Percentiles rank a stretch among this genome's conserved stretches.
Evolutionary conservation across 2,888 invertebrate species (phyloP).

Genomic region (Diplazon laetatorius): DNA sequence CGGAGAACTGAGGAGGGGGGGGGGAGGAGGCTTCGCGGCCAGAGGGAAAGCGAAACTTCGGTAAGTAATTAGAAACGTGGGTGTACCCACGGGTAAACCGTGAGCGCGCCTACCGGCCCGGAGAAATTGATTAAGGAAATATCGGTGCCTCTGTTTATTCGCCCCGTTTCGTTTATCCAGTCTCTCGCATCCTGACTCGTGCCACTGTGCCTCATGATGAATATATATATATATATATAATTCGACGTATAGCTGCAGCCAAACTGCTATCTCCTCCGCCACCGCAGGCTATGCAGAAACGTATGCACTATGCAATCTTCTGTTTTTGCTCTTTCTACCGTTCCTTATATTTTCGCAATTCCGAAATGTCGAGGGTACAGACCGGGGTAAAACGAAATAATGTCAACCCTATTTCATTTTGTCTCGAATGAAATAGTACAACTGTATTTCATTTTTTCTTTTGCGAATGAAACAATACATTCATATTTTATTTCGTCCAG

Average conservation of each 20-base stretch:
- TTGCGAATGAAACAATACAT: too few relatives aligned
- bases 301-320: slow-evolving; percentile 5
- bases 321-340: slow-evolving; percentile 11
- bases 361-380: background rate
- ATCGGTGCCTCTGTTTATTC: slow-evolving; percentile 57
- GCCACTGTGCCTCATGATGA: slow-evolving; percentile 1
- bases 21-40: slow-evolving; percentile 17
- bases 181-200: slow-evolving; percentile 25
- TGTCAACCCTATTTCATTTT: too few relatives aligned
- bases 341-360: slow-evolving; percentile 1
- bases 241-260: slow-evolving; percentile 18
- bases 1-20: background rate
- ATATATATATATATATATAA: slow-evolving; percentile 14
- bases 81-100: slow-evolving; percentile 48
- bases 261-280: background rate
- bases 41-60: slow-evolving; percentile 53
- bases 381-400: too few relatives aligned
- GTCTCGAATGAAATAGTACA: too few relatives aligned
- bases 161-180: slow-evolving; percentile 53
- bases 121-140: slow-evolving; percentile 63
- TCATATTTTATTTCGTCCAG: too few relatives aligned
- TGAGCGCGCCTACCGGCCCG: slow-evolving; percentile 40
- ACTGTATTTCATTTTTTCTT: too few relatives aligned
- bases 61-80: slow-evolving; percentile 62
- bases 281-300: slow-evolving; percentile 16